These are phyloP conservation scores for Lasioglossum baleicum DNA, from an alignment of 1,140 invertebrate genomes.

Conservation along the genomic window DNA sequence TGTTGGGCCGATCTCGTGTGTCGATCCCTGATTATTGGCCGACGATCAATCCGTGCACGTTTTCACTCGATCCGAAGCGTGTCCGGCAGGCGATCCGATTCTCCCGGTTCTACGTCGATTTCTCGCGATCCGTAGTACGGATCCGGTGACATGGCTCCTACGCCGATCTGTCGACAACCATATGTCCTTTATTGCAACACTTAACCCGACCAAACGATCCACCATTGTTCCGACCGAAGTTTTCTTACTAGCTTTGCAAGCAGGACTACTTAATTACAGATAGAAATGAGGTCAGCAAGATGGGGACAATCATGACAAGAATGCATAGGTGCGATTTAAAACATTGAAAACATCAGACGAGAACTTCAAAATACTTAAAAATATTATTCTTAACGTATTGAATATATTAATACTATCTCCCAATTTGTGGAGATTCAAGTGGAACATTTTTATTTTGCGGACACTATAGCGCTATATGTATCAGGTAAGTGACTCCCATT, in stretches of 20 bases:
- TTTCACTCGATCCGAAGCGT: slow-evolving; percentile 48
- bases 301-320: too few relatives aligned
- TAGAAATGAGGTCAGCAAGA: too few relatives aligned
- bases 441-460: too few relatives aligned
- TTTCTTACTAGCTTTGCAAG: neutral
- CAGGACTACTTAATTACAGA: too few relatives aligned
- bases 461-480: too few relatives aligned
- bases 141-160: slow-evolving; percentile 67
- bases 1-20: slow-evolving; percentile 68
- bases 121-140: slow-evolving; percentile 60
- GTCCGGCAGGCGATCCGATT: slow-evolving; percentile 56
- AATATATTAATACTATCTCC: too few relatives aligned
- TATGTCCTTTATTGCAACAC: slow-evolving; percentile 21
- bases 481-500: too few relatives aligned
- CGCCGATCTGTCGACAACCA: slow-evolving; percentile 45
- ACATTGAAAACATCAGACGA: too few relatives aligned
- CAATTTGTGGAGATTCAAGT: too few relatives aligned
- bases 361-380: too few relatives aligned
- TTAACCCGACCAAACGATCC: neutral
- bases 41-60: slow-evolving; percentile 31
- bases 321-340: too few relatives aligned
- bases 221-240: slow-evolving; percentile 12
- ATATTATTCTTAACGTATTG: too few relatives aligned
- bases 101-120: slow-evolving; percentile 69
- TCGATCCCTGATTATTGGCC: slow-evolving; percentile 67